A percentile compares a stretch with the other conserved stretches of the same genome.
phyloP scores from a whole-genome alignment of 1,140 invertebrate genomes.

The Psix sp. region DNA sequence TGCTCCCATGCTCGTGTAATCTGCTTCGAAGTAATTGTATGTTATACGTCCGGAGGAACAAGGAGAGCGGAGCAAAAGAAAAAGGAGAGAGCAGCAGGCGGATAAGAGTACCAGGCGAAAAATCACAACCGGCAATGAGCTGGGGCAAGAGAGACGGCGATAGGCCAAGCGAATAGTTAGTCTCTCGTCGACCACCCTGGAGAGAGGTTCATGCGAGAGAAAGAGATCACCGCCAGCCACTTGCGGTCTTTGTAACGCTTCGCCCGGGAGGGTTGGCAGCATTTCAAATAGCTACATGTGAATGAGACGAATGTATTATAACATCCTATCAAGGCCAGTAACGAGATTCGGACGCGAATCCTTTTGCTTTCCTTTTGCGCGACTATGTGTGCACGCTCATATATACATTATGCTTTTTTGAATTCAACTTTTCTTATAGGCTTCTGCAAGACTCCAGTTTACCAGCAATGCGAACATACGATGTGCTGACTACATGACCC shows the following conservation, averaged over 20 bases:
- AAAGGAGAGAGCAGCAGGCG: neutral
- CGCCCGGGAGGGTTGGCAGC: constrained; percentile 56
- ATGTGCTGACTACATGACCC: no score
- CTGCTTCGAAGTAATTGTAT: constrained; percentile 74
- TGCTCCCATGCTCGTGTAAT: constrained; percentile 73
- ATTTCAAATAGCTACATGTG: constrained; percentile 58
- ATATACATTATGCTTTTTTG: constrained; percentile 1
- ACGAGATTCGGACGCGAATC: constrained; percentile 34
- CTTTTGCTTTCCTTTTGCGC: neutral
- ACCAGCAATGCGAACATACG: no score
- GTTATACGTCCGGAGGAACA: constrained; percentile 67
- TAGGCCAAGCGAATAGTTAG: constrained; percentile 29
- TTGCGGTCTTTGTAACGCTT: constrained; percentile 55
- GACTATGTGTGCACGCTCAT: neutral
- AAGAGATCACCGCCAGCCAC: constrained; percentile 56
- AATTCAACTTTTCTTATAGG: constrained; percentile 37
- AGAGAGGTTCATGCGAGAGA: constrained; percentile 54
- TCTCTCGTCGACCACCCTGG: constrained; percentile 56
- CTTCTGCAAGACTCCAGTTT: no score
- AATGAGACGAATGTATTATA: constrained; percentile 61
- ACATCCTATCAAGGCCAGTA: constrained; percentile 45
- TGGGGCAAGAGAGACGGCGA: constrained; percentile 18
- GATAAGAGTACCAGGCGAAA: constrained; percentile 66
- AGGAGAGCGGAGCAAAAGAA: neutral
- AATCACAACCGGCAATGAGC: constrained; percentile 66